Evolutionary conservation across 2,113 vertebrate genomes (phyloP), one percentile per base, ranked within the genome.

Genomic region (Madoqua kirkii): DNA sequence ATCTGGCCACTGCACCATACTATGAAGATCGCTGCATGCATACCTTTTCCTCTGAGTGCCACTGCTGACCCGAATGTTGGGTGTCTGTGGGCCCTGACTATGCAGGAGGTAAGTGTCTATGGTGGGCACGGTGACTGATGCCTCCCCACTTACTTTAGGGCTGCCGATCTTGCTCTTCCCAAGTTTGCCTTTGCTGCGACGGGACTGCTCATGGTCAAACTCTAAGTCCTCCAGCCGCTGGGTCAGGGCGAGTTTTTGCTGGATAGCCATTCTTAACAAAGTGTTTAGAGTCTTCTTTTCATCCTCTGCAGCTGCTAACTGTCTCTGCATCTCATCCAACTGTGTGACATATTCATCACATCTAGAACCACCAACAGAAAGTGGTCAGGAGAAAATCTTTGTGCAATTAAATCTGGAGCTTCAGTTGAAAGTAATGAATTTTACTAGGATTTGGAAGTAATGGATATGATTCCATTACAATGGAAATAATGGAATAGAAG

Each of bases 241-340:
- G 33, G 99, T 99, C 95, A 99, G 98, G 71, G 99, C 99, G 97
- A 99, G 99, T 97, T 99, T 99, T 99, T 99, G 99, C 98, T 99
- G 99, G 98, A 99, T 99, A 78, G 99, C 99, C 99, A 99, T 99
- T 84, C 99, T 99, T 81, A 99, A 99, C 96, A 99, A 99, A 90
- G 99, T 99, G 98, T 99, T 99, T 83, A 99, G 97, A 19, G 99
- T 99, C 99, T 99, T 99, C 98, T 99, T 99, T 99, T 99, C 99
- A 54, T 99, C 99, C 98, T 99, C 99, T 0, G 99, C 99, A 19
- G 99, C 99, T 0, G 99, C 99, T 97, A 99, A 99, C 98, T 99
- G 99, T 98, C 99, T 99, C 99, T 99, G 99, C 99, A 99, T 99
- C 98, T 99, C 99, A 89, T 99, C 99, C 98, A 99, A 97, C 98